These are phyloP conservation scores for Spodoptera frugiperda DNA, from an alignment of 1,140 invertebrate species.

Conservation along the genomic window DNA sequence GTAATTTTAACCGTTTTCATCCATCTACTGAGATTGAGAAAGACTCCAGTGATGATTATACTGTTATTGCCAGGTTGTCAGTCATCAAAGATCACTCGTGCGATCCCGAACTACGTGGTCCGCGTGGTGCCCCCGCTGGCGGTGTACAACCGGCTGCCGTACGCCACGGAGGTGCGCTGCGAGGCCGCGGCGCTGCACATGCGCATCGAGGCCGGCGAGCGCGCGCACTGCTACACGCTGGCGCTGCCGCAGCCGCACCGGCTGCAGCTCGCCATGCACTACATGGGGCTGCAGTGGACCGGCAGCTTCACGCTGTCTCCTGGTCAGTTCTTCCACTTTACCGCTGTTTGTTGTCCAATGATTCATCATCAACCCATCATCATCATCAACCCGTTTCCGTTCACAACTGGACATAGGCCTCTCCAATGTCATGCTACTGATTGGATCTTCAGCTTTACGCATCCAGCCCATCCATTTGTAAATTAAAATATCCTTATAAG, in stretches of 20 bases:
- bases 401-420: too few relatives aligned
- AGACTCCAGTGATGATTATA: too few relatives aligned
- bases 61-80: slow-evolving; percentile 54
- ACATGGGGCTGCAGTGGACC: slow-evolving; percentile 90
- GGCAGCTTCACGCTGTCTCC: slow-evolving; percentile 89
- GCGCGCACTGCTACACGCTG: slow-evolving; percentile 89
- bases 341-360: too few relatives aligned
- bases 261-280: slow-evolving; percentile 89
- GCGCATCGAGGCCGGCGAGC: slow-evolving; percentile 91
- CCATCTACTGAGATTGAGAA: too few relatives aligned
- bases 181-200: slow-evolving; percentile 83
- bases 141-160: slow-evolving; percentile 92
- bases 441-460: too few relatives aligned
- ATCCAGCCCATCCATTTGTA: too few relatives aligned
- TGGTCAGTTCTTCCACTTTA: slow-evolving; percentile 72
- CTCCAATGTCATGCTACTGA: too few relatives aligned
- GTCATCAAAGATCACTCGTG: slow-evolving; percentile 63
- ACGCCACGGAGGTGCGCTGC: slow-evolving; percentile 88
- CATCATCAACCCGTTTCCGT: too few relatives aligned
- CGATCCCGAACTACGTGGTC: slow-evolving; percentile 91
- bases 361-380: too few relatives aligned
- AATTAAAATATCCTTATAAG: too few relatives aligned
- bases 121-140: slow-evolving; percentile 90
- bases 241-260: slow-evolving; percentile 87
- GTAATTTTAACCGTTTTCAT: too few relatives aligned